Evolutionary conservation across 2,888 invertebrate genomes (phyloP), one percentile per base, ranked within the genome.

Genomic region (Drosophila merina): DNA sequence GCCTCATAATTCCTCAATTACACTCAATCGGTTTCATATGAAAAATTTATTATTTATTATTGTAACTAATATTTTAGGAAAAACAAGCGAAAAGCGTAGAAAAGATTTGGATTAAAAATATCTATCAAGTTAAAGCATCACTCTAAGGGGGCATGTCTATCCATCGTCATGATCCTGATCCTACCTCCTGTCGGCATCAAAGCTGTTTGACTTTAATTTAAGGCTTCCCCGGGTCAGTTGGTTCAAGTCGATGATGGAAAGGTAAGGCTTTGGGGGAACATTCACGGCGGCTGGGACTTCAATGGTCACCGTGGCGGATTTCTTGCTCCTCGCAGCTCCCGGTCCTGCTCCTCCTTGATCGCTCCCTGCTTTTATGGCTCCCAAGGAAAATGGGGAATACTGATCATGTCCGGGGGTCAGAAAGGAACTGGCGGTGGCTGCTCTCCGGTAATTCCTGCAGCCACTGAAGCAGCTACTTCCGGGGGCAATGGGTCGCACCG

Each of bases 241-340:
- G 92, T 95, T 95, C 88, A 95, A 94, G 92, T 95, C 95, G 74
- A 95, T 95, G 79, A 95, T 95, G 28, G 95, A 94, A 70, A 95
- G 92, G 85, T 94, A 93, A n/a, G 95, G 95, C 86, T 94, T 93
- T 5, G 93, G 93, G 26, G 93, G 91, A 40, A 93, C 91, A 58
- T 92, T 92, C 20, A 83, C 77, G 28, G 81, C 64, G 38, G 92
- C 31, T 1, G 89, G 88, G 10, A 81, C 38, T 28, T 90, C 89
- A 20, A 75, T 77, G 3, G 74, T 57, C 2, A 75, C 48, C 8
- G 66, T 60, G 0, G 71, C 71, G 6, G 70, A 51, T 38, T 76
- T 55, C 59, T 82, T 76, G 42, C 56, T 60, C 33, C 47, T 57
- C 1, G 50, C 30, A 1, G 57, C 48, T n/a, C 31, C 48, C 4